These are phyloP conservation scores for Chrosomus eos DNA, from an alignment of 2,797 vertebrate genomes.

Conservation along the genomic window DNA sequence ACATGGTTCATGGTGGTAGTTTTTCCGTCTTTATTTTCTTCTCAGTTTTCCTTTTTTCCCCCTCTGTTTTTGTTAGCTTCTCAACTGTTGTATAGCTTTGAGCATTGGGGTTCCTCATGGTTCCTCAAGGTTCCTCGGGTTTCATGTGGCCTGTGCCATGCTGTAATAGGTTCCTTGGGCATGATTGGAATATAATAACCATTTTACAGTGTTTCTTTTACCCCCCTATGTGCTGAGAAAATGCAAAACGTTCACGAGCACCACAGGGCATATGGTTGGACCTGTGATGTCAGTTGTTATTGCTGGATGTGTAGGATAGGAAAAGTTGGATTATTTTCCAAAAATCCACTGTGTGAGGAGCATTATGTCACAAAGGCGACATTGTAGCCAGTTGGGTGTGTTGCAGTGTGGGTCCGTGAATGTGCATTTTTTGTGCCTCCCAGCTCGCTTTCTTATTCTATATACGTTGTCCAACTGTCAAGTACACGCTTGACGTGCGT, in stretches of 20 bases:
- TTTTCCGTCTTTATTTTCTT: constrained; percentile 3
- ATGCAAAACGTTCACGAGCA: constrained; percentile 71
- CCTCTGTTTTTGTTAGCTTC: constrained; percentile 4
- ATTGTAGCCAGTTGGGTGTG: constrained; percentile 76
- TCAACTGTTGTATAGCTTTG: constrained; percentile 24
- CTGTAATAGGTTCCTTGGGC: constrained; percentile 76
- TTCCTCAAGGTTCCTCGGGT: constrained; percentile 66
- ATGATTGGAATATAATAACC: constrained; percentile 76
- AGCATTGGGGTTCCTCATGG: constrained; percentile 45
- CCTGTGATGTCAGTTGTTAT: constrained; percentile 85
- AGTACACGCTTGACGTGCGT: constrained; percentile 67
- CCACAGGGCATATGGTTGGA: constrained; percentile 75
- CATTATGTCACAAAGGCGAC: constrained; percentile 84
- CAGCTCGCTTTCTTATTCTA: constrained; percentile 60
- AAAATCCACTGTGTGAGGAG: constrained; percentile 71
- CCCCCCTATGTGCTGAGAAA: constrained; percentile 68
- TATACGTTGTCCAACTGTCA: constrained; percentile 69
- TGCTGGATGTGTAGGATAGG: constrained; percentile 80
- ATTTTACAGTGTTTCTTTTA: constrained; percentile 76
- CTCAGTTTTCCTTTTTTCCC: not conserved
- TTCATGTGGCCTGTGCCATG: constrained; percentile 71
- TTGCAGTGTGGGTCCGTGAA: constrained; percentile 58
- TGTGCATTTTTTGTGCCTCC: constrained; percentile 25
- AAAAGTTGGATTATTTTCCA: constrained; percentile 81
- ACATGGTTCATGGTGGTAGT: constrained; percentile 2